Base-by-base conservation (phyloP, 2,888 invertebrate genomes). In the Drosophila kanekoi region DNA sequence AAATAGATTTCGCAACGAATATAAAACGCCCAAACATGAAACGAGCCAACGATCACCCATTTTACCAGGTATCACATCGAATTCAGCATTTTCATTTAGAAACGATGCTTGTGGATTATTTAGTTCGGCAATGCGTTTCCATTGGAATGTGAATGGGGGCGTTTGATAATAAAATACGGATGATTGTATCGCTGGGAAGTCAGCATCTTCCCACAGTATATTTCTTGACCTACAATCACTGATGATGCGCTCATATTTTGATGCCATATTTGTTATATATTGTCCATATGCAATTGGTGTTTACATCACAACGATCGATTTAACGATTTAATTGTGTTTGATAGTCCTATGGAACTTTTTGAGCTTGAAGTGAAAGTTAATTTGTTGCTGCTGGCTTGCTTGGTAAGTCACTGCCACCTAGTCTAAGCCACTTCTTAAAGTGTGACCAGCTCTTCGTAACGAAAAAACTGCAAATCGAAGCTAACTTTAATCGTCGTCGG, bases 151-250 rank as follows among this genome's bases (percentile, higher is more conserved):
- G 92, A 97, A 97, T 0, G 97, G 97, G n/a, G 98, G 98, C 13
- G 97, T 97, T 92, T 98, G 97, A 92, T 98, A 97, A 92, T 98
- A 98, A 92, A 98, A 98, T 8, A 98, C 97, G 2, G 97, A 97
- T 5, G 96, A 93, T 93, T 97, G 97, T 9, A 95, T 95, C 3
- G 97, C 97, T 3, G 97, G 96, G 93, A 98, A 98, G 92, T 97
- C 97, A 0, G 97, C 96, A 93, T 98, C 98, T 92, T 97, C 97
- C 96, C 97, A 98, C 18, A 97, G 94, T 91, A 96, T 95, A 41
- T 95, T 95, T 79, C 95, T 94, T 93, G 96, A 95, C 90, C 96
- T 93, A 93, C 97, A 97, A 86, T 95, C 94, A 89, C 95, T 94
- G 93, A 96, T 95, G 87, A 97, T 96, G 72, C 96, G 95, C 93